Evolutionary conservation across 2,888 invertebrate species (phyloP), one percentile per base, ranked within the genome.

Genomic region (Darwinula stevensoni): DNA sequence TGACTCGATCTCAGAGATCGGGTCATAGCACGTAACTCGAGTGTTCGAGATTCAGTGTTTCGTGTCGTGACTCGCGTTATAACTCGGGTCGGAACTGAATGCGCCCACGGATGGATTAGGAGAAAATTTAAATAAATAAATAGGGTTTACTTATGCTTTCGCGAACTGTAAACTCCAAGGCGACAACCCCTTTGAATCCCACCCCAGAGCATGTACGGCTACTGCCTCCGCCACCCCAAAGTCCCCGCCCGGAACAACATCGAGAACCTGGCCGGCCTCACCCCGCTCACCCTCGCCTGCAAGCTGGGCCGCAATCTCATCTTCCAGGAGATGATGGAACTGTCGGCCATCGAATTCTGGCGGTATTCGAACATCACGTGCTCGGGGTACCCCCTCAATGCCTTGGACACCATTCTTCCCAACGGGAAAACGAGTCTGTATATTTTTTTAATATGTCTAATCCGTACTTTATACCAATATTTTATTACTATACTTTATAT

Each of bases 341-440:
- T 94, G 5, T 82, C 74, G 6, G 73, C 75, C 11, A 62, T 78
- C 49, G 94, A 91, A 54, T 86, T 94, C 55, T 97, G 97, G 97
- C 61, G 91, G 32, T 97, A 91, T 56, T 88, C 88, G 47, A 94
- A 94, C 48, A 88, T 94, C 42, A 88, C 86, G 6, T 97, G 94
- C 52, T 88, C 91, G 1, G 88, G 82, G 3, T 97, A 97, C 52
- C 91, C 91, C 0, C 57, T 97, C 32, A 86, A 84, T 49, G 86
- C 88, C 2, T 57, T 97, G 43, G 97, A 97, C 49, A 94, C 94
- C 1, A 63, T 97, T 36, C 57, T 80, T 35, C 82, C 88, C 4
- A 78, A 82, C 54, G 94, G 94, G 32, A 62, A 75, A 41, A 91
- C 91, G 39, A 94, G 91, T 94, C 57, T 58, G 63, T 48, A 30